These are phyloP conservation scores for Cheilosia variabilis DNA, from an alignment of 2,888 invertebrate genomes.

Conservation along the genomic window DNA sequence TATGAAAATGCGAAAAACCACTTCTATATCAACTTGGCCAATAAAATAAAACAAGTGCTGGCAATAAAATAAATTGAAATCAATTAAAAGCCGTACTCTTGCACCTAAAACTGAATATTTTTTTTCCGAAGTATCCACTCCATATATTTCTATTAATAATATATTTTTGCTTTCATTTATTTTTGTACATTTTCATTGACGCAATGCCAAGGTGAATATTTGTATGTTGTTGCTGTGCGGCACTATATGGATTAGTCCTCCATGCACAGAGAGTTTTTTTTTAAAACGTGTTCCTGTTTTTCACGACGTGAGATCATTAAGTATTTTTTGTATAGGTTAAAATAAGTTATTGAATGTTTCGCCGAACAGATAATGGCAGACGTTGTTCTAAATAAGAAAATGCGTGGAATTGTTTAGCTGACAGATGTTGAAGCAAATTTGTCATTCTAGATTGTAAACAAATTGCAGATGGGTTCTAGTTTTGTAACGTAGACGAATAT, in stretches of 20 bases:
- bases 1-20: slow-evolving; percentile 31
- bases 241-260: slow-evolving; percentile 43
- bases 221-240: slow-evolving; percentile 35
- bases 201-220: slow-evolving; percentile 71
- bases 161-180: slow-evolving; percentile 34
- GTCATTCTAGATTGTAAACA: slow-evolving; percentile 2
- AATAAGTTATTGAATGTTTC: slow-evolving; percentile 1
- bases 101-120: neutral
- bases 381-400: slow-evolving; percentile 10
- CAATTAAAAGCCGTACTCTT: slow-evolving; percentile 19
- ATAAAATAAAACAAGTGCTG: slow-evolving; percentile 38
- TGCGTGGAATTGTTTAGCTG: neutral
- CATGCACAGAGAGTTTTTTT: slow-evolving; percentile 20
- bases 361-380: neutral
- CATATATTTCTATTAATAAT: slow-evolving; percentile 50
- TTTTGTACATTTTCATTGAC: slow-evolving; percentile 53
- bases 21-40: slow-evolving; percentile 21
- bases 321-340: neutral
- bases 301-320: slow-evolving; percentile 6
- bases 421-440: slow-evolving; percentile 21
- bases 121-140: neutral
- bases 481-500: too few relatives aligned
- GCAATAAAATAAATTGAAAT: slow-evolving; percentile 11
- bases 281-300: slow-evolving; percentile 20
- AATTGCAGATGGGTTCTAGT: neutral